These are phyloP conservation scores for Halisarca cf. caerulea DNA, from an alignment of 37 sponge, comb jelly and placozoan species.

Conservation along the genomic window DNA sequence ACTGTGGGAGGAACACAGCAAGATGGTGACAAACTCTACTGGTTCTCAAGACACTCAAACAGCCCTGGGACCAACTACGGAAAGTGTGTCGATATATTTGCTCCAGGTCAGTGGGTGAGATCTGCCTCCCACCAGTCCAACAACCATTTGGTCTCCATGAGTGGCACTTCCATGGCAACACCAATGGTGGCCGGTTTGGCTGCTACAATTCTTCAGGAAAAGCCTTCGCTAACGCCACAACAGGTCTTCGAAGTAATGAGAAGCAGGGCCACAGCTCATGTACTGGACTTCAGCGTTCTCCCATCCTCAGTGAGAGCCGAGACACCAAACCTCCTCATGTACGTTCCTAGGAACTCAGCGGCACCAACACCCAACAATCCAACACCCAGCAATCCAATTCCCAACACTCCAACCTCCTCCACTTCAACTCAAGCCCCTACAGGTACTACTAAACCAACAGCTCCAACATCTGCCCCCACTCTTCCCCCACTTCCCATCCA, in stretches of 20 bases:
- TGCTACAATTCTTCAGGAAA: constrained; percentile 38
- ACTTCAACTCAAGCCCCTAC: neutral
- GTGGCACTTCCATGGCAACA: constrained; percentile 74
- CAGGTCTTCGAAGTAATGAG: constrained; percentile 38
- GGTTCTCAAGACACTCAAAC: neutral
- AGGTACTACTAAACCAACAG: neutral
- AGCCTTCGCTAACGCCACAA: constrained; percentile 51
- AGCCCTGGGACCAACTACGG: constrained; percentile 22
- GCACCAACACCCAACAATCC: no score
- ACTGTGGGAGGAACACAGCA: constrained; percentile 29
- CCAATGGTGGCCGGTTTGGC: constrained; percentile 68
- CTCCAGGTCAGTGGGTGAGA: constrained; percentile 8
- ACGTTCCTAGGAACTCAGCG: neutral
- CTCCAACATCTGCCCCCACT: neutral
- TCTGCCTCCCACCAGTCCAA: constrained; percentile 2
- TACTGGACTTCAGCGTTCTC: constrained; percentile 33
- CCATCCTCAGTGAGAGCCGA: neutral
- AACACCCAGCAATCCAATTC: no score
- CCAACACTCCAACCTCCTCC: neutral
- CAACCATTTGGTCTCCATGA: constrained; percentile 15
- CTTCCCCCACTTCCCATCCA: neutral
- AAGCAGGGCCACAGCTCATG: constrained; percentile 18
- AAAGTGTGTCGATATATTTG: constrained; percentile 28
- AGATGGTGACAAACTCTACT: constrained; percentile 10
- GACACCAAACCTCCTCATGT: constrained; percentile 5